These are phyloP conservation scores for Apis mellifera DNA, from an alignment of 1,140 invertebrate genomes.

Conservation along the genomic window DNA sequence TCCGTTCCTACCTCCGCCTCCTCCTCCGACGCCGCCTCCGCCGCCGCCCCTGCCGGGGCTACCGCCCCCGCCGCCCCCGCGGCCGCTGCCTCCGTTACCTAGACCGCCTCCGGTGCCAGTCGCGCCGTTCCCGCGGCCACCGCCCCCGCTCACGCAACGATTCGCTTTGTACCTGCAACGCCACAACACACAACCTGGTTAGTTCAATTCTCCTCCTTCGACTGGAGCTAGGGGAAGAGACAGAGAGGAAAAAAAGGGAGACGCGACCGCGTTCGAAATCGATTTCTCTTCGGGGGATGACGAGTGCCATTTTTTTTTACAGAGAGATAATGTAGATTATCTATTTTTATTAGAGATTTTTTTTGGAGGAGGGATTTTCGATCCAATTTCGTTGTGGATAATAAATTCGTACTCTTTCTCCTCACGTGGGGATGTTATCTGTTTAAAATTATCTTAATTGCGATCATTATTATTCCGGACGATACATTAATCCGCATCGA, in stretches of 20 bases:
- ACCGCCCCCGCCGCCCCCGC: slow-evolving; percentile 68
- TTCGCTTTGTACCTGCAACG: slow-evolving; percentile 80
- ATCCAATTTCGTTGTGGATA: no score
- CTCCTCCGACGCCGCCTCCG: slow-evolving; percentile 61
- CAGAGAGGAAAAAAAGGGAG: background rate
- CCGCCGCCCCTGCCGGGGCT: slow-evolving; percentile 73
- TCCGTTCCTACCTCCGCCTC: slow-evolving; percentile 61
- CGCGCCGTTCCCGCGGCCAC: slow-evolving; percentile 74
- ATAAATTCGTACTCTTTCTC: no score
- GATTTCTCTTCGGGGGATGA: background rate
- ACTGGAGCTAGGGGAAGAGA: no score
- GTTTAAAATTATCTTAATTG: no score
- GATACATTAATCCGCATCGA: no score
- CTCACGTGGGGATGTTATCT: no score
- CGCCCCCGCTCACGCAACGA: slow-evolving; percentile 80
- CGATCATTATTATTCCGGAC: no score
- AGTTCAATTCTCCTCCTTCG: slow-evolving; percentile 11
- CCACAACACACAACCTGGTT: slow-evolving; percentile 39
- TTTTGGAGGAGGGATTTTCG: no score
- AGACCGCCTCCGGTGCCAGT: slow-evolving; percentile 73
- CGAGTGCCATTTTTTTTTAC: no score
- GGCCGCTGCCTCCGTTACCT: slow-evolving; percentile 71
- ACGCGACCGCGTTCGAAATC: background rate
- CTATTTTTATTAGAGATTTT: no score
- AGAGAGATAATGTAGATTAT: no score